Percentiles rank a stretch among this genome's conserved stretches.
Evolutionary conservation across 2,113 vertebrate genomes (phyloP).

Genomic region (Oryzias melastigma): DNA sequence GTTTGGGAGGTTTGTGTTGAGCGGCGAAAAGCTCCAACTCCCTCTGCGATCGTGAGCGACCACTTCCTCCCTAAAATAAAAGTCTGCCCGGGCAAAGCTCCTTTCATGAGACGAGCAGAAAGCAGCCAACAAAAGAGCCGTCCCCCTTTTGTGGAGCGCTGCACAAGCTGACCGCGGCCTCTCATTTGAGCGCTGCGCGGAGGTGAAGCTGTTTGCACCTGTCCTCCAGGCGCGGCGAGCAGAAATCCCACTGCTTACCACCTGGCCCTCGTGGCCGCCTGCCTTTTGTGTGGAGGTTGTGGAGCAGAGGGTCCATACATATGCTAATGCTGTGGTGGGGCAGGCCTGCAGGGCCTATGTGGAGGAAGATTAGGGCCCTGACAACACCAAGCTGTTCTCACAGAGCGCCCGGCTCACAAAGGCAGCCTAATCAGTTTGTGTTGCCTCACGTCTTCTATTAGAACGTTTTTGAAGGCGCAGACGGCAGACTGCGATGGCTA

Average conservation of each 20-base stretch:
- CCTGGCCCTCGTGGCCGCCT: slow-evolving; percentile 74
- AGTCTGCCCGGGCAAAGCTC: slow-evolving; percentile 30
- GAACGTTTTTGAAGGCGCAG: slow-evolving; percentile 17
- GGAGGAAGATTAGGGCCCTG: slow-evolving; percentile 64
- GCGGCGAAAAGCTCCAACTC: slow-evolving; percentile 19
- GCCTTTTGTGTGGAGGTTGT: slow-evolving; percentile 72
- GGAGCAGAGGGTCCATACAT: slow-evolving; percentile 76
- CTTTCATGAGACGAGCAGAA: slow-evolving; percentile 48
- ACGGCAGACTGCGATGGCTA: neutral
- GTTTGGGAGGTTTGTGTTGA: neutral
- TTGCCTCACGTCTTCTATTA: slow-evolving; percentile 13
- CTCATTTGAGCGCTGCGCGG: slow-evolving; percentile 60
- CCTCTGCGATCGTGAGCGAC: slow-evolving; percentile 38
- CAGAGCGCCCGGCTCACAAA: slow-evolving; percentile 36
- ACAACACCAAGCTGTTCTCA: slow-evolving; percentile 40
- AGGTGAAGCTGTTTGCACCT: slow-evolving; percentile 78
- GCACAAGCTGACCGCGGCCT: slow-evolving; percentile 55
- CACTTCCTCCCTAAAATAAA: slow-evolving; percentile 64
- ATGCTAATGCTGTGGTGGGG: slow-evolving; percentile 74
- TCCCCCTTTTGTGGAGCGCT: slow-evolving; percentile 55
- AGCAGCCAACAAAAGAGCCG: slow-evolving; percentile 54
- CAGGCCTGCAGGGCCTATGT: slow-evolving; percentile 58
- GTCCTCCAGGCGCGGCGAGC: slow-evolving; percentile 60
- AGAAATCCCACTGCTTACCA: slow-evolving; percentile 75
- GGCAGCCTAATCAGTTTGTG: slow-evolving; percentile 42